Evolutionary conservation across 2,113 vertebrate species (phyloP), one percentile per base, ranked within the genome.

Genomic region (Ancistrus triradiatus): DNA sequence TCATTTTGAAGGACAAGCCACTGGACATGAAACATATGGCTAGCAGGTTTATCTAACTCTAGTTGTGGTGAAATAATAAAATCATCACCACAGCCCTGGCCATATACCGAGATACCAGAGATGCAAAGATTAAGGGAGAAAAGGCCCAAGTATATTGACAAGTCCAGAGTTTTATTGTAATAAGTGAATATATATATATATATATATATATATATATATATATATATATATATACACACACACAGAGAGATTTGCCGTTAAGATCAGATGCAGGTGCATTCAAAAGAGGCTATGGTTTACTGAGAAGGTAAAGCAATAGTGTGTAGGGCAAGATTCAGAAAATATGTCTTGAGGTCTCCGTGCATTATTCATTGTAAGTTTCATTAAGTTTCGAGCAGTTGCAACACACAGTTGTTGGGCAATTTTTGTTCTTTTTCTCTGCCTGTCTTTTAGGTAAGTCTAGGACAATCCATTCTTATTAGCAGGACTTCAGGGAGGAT

Each of bases 1-100:
- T 66, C 53, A 63, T 76, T 78, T 76, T 72, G 53, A 60, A 40
- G 44, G 59, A 66, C 21, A 48, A 71, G 59, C 17, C 18, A 40
- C n/a, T 51, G 43, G 44, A 68, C 50, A 25, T 64, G 53, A 48
- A 62, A 74, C 74, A 77, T 73, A 68, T 79, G 69, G 69, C 13
- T 46, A 59, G 67, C 74, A 79, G 77, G 72, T 76, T 76, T 78
- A 71, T 72, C 75, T 35, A 58, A 57, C 59, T 59, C 43, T 24
- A 46, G 62, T 46, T 51, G 59, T 59, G 49, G 59, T 59, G 59
- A 35, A 69, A 53, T 74, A 72, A 79, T 79, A 76, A 76, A 76
- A 73, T 74, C 77, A 79, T 74, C 63, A 52, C 66, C 2, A 19
- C 42, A 63, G 62, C n/a, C 55, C 51, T 33, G 61, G 18, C 35